Evolutionary conservation across 2,797 vertebrate species (phyloP), one percentile per base, ranked within the genome.

Genomic region (Rhynchonycteris naso): DNA sequence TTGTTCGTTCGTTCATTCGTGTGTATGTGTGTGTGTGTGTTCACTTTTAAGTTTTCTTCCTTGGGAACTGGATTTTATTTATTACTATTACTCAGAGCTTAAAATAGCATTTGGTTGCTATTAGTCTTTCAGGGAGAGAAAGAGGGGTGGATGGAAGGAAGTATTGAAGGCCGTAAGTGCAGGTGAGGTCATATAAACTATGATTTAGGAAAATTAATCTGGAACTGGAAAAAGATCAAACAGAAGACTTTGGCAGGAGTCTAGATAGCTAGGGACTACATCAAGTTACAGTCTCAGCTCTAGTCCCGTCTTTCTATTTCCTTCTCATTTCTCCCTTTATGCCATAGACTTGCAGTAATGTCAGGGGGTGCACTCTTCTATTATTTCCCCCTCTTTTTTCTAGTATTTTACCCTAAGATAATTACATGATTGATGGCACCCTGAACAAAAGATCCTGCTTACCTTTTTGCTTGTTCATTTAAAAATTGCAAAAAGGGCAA

Each of bases 11-110:
- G 21, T 65, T 65, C 52, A 26, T 83, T 52, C 11, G 2, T 28
- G 30, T 63, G 14, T 33, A 43, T 56, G 61, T 43, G 68, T 47
- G 7, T 14, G 52, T 24, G 2, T 54, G 76, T 58, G 58, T 63
- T 78, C 30, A 14, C n/a, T 86, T 96, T 89, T 61, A 81, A 38
- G 65, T 85, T 75, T 89, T 76, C 15, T 80, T 92, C 90, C 54
- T 65, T 7, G 28, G 7, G 35, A 90, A 22, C 76, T 93, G 18
- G 58, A 82, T 75, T 18, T 65, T 81, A 69, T 0, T 94, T 30
- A 26, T 76, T 76, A 56, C 43, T 90, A 0, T 43, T 58, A 72
- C 43, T 24, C 38, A 50, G 56, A 86, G 47, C 54, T 81, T 88
- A 58, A 82, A 84, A 59, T 90, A 92, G n/a, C 30, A 4, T 21